phyloP scores from a whole-genome alignment of 2,113 vertebrate species.

The Melospiza melodia region DNA sequence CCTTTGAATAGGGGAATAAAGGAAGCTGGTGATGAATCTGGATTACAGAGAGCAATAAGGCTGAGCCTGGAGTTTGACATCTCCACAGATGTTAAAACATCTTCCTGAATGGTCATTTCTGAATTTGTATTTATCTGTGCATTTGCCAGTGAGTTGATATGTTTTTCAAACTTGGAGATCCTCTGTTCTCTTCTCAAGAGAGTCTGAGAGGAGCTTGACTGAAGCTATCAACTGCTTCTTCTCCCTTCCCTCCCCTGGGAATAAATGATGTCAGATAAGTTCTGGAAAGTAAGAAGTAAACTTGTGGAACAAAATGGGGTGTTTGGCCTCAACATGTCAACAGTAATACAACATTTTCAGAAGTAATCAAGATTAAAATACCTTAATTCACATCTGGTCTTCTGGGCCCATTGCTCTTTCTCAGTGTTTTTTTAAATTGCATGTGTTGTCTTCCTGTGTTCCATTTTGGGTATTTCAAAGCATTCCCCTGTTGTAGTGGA shows the following conservation, averaged over 20 bases:
- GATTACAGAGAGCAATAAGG: slow-evolving; percentile 19
- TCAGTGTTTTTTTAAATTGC: not conserved
- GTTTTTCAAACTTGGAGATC: not conserved
- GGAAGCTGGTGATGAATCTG: slow-evolving; percentile 65
- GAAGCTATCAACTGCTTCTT: not conserved
- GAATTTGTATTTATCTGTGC: not conserved
- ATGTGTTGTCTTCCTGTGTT: not conserved
- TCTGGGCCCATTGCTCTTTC: not conserved
- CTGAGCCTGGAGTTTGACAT: slow-evolving; percentile 37
- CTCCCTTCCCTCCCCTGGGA: not conserved
- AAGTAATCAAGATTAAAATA: not conserved
- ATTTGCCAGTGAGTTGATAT: not conserved
- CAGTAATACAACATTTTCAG: not conserved
- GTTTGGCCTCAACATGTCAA: not conserved
- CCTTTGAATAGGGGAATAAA: slow-evolving; percentile 73
- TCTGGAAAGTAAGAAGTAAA: slow-evolving; percentile 1
- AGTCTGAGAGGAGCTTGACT: not conserved
- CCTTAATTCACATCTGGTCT: not conserved
- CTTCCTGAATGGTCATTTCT: slow-evolving; percentile 43
- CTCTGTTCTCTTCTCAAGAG: not conserved
- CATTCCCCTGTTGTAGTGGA: not conserved
- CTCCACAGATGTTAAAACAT: slow-evolving; percentile 30
- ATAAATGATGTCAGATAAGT: not conserved
- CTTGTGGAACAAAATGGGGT: not conserved
- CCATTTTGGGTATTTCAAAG: not conserved